Evolutionary conservation across 2,113 vertebrate species (phyloP).

Genomic region (Ciconia boyciana): DNA sequence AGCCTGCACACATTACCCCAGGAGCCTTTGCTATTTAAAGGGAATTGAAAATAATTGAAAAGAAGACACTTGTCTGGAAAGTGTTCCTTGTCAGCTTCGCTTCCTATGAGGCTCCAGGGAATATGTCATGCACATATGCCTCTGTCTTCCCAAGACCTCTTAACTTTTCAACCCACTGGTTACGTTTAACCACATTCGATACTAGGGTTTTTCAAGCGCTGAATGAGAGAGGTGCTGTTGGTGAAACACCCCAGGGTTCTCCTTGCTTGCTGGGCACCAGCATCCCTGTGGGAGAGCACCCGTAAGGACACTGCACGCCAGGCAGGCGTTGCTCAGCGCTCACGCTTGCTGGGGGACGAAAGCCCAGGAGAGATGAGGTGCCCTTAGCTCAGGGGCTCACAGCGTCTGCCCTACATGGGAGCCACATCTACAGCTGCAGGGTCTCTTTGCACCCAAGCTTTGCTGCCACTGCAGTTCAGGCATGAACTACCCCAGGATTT

Average conservation of each 20-base stretch:
- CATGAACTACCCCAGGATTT: not conserved
- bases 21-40: not conserved
- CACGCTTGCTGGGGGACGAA: not conserved
- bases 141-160: not conserved
- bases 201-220: not conserved
- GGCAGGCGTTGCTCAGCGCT: not conserved
- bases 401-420: not conserved
- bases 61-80: constrained; percentile 19
- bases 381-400: not conserved
- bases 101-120: not conserved
- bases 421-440: not conserved
- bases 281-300: not conserved
- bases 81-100: not conserved
- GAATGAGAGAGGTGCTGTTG: not conserved
- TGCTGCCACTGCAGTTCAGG: not conserved
- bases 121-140: not conserved
- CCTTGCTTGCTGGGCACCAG: not conserved
- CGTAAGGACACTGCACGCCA: not conserved
- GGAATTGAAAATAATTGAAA: constrained; percentile 15
- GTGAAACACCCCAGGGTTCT: not conserved
- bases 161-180: not conserved
- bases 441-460: not conserved
- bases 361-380: not conserved
- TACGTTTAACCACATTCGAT: not conserved
- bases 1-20: not conserved